Percentiles rank a stretch among this genome's conserved stretches.
phyloP scores from a whole-genome alignment of 1,140 invertebrate genomes.

The Tetranychus cinnabarinus region DNA sequence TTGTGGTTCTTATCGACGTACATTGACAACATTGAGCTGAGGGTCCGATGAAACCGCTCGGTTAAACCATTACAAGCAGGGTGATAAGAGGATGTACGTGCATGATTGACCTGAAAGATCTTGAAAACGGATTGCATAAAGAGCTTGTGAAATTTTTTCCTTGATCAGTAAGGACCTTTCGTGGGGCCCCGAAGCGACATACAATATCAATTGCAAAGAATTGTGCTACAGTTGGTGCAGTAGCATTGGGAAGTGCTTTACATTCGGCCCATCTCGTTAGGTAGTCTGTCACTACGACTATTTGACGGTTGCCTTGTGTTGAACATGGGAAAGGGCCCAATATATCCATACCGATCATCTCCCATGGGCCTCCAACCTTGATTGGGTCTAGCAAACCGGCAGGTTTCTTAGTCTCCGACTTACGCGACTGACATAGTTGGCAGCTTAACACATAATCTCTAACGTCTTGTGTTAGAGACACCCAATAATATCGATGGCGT shows the following conservation, averaged over 20 bases:
- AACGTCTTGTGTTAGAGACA: neutral
- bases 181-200: slow-evolving; percentile 6
- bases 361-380: neutral
- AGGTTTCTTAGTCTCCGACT: neutral
- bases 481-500: neutral
- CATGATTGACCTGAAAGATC: too few species aligned
- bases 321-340: neutral
- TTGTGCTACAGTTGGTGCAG: slow-evolving; percentile 13
- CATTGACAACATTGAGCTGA: too few species aligned
- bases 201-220: slow-evolving; percentile 13
- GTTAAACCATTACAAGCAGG: too few species aligned
- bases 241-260: slow-evolving; percentile 11
- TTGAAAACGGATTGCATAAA: slow-evolving; percentile 10
- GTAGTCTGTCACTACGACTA: slow-evolving; percentile 15
- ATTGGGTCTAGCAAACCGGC: neutral
- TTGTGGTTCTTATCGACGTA: too few species aligned
- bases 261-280: slow-evolving; percentile 16
- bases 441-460: neutral
- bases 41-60: too few species aligned
- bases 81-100: too few species aligned
- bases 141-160: slow-evolving; percentile 8
- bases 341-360: neutral
- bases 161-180: slow-evolving; percentile 10
- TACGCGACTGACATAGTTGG: neutral
- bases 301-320: slow-evolving; percentile 13